Evolutionary conservation across 2,113 vertebrate genomes (phyloP), one percentile per base, ranked within the genome.

Genomic region (Zosterops hypoxanthus): DNA sequence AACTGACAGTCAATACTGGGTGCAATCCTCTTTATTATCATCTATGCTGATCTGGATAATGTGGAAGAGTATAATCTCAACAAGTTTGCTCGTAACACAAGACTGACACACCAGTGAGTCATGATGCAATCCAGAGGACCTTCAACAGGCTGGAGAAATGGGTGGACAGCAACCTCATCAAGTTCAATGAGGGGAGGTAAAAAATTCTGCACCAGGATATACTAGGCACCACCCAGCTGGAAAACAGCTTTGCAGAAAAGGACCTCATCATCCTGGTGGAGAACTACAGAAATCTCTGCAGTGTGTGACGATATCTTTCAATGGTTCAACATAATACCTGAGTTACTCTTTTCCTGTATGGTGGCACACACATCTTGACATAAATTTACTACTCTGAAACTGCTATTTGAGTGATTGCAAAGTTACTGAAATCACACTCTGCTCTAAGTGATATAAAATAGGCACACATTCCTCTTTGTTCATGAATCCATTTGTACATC

Each of bases 61-160:
- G 16, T 19, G 6, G 6, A 25, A 76, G 21, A 56, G 14, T 29
- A 2, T 57, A 49, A 44, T 11, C 14, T 87, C 25, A 29, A 17
- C 7, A 76, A 71, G 16, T 53, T 59, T 11, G 1, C 4, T 76
- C 3, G 2, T 57, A 19, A 14, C 0, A 0, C 11, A 60, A 79
- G 82, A 44, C 4, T 59, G 44, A 59, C 69, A 50, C 28, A 69
- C 7, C 18, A 46, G 19, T 46, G 9, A 14, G 19, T 50, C 28
- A 46, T 31, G 34, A 11, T 73, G 6, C 29, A 55, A 50, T 69
- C 20, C 33, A 73, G 44, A 69, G 7, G 20, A 41, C 61, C 14
- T 8, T 23, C 23, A 71, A 8, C 5, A 41, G 33, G 9, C 8
- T 64, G 49, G 39, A 72, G 24, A 80, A 90, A 36, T 3, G 13